Base-by-base conservation (phyloP, 2,888 invertebrate species). In the Laothoe populi region DNA sequence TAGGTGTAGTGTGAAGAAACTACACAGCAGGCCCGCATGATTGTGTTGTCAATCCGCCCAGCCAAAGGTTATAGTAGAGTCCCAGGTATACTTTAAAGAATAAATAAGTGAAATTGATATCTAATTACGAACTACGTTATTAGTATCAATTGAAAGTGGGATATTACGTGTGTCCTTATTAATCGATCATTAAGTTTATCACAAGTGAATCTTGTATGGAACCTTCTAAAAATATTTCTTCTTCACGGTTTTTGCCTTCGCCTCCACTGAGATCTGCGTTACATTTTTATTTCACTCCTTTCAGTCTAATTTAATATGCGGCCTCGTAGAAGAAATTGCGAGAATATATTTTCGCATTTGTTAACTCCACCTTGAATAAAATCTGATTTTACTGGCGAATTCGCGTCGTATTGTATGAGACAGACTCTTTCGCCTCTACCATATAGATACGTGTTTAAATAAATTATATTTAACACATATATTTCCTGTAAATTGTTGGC, bases 241-340 rank as follows among this genome's bases (percentile, higher is more conserved):
- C 71, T 73, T 77, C 75, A 46, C 4, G 19, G 70, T 65, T 80
- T 84, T 77, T 76, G 73, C 77, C 71, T 72, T 70, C 79, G 72
- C 78, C 78, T 77, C 81, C 77, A 75, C 75, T 73, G 81, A 81
- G 83, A 85, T 82, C 77, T 81, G 76, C 81, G 86, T 86, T 83
- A 82, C 84, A 84, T 86, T 87, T 87, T 87, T 86, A 86, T 86
- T 87, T 87, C 78, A 86, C 84, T 85, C 83, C 83, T 87, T 87
- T 87, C 81, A 83, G 78, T 86, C 78, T 88, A 88, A 88, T 88
- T 88, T 87, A 87, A 88, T 87, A 88, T 87, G 85, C 84, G 79
- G 83, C 82, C 81, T 82, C 78, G 81, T 78, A 79, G 79, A 84
- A 84, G 83, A 82, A 87, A 86, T 84, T 83, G 80, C 81, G 79